Conservation (phyloP, 2,888 invertebrate species). For the Drosophila anomelani region DNA sequence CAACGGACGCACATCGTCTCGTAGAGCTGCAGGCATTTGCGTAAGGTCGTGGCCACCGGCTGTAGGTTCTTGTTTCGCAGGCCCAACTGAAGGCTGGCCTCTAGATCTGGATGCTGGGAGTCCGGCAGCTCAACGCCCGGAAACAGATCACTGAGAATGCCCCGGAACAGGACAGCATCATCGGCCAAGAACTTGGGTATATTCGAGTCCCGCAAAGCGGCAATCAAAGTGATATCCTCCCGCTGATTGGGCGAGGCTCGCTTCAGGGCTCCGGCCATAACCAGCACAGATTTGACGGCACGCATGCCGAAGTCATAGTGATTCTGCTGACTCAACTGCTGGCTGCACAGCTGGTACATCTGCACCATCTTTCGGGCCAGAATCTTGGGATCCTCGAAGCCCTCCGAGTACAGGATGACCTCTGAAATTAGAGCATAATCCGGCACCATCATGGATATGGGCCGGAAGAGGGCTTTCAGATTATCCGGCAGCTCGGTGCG, state of each 20-base stretch:
- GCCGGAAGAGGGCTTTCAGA: constrained; percentile 93
- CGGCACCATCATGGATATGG: constrained; percentile 96
- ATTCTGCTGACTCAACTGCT: constrained; percentile 95
- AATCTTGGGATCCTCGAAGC: constrained; percentile 94
- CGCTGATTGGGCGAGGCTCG: constrained; percentile 92
- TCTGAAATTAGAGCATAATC: constrained; percentile 96
- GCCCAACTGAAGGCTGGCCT: constrained; percentile 87
- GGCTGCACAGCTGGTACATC: constrained; percentile 96
- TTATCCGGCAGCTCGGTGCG: constrained; percentile 95
- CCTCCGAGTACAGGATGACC: constrained; percentile 96
- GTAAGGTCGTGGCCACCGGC: constrained; percentile 85
- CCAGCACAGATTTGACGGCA: constrained; percentile 96
- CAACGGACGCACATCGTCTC: constrained; percentile 96
- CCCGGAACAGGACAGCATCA: constrained; percentile 93
- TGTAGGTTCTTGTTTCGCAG: constrained; percentile 87
- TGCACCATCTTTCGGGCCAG: constrained; percentile 96
- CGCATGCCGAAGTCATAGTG: constrained; percentile 98
- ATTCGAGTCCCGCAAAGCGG: constrained; percentile 95
- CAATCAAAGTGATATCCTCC: constrained; percentile 93
- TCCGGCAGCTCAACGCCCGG: constrained; percentile 92
- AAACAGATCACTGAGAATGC: constrained; percentile 95
- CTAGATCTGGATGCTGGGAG: constrained; percentile 91
- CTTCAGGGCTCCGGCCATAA: constrained; percentile 96
- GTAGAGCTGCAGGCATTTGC: constrained; percentile 90
- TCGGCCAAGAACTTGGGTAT: constrained; percentile 95